A percentile compares a stretch with the other conserved stretches of the same genome.
These are phyloP conservation scores for Nebria ingens DNA, from an alignment of 1,140 invertebrate genomes.

Conservation along the genomic window DNA sequence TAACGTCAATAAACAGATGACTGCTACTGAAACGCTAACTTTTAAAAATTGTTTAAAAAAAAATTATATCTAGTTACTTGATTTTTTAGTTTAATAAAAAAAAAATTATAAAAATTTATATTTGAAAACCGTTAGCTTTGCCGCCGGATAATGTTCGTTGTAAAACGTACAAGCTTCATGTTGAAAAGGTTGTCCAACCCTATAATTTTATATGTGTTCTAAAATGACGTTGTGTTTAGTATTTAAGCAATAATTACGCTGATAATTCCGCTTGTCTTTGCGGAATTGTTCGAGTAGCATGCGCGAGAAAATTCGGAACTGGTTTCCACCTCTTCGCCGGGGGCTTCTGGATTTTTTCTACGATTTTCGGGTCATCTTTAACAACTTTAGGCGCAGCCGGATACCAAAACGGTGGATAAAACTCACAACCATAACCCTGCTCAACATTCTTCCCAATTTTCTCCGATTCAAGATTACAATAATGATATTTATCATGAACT, in stretches of 20 bases:
- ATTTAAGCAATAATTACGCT: background rate
- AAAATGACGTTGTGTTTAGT: too few relatives aligned
- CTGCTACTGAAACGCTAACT: constrained; percentile 23
- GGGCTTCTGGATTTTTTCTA: background rate
- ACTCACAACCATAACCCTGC: background rate
- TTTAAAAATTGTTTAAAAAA: constrained; percentile 32
- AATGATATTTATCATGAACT: too few relatives aligned
- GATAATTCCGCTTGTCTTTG: background rate
- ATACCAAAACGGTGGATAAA: background rate
- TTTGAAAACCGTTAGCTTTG: constrained; percentile 18
- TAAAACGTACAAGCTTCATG: constrained; percentile 43
- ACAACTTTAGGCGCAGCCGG: background rate
- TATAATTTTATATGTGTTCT: constrained; percentile 21
- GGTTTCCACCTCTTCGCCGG: background rate
- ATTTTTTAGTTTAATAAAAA: too few relatives aligned
- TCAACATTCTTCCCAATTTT: background rate
- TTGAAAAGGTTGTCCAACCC: constrained; percentile 37
- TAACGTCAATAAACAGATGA: too few relatives aligned
- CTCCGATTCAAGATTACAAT: background rate
- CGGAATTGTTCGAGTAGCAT: background rate
- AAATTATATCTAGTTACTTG: constrained; percentile 32
- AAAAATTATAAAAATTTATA: constrained; percentile 16
- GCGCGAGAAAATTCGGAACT: background rate
- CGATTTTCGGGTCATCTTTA: background rate
- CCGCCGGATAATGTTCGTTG: constrained; percentile 38